phyloP scores from a whole-genome alignment of 1,140 invertebrate species.

The Papilio helenus region DNA sequence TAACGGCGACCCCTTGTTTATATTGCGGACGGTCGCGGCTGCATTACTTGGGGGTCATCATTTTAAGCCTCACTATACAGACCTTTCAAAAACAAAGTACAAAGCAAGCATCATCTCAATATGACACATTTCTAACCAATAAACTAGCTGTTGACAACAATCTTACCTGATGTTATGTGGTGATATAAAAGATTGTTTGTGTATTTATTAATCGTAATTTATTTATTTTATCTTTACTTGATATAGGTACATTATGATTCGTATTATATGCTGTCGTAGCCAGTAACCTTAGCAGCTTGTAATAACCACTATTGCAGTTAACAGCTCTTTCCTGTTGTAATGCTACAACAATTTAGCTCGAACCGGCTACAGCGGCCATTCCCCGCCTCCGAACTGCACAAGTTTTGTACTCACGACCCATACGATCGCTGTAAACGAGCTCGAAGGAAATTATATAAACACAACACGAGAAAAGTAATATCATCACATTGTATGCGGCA shows the following conservation, averaged over 20 bases:
- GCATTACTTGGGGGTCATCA: background rate
- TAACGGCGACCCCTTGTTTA: background rate
- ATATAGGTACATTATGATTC: background rate
- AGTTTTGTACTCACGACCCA: background rate
- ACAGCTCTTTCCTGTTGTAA: conserved; percentile 7
- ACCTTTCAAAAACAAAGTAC: background rate
- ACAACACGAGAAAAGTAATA: background rate
- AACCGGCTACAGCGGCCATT: background rate
- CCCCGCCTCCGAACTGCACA: background rate
- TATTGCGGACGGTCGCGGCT: background rate
- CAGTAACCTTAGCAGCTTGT: background rate
- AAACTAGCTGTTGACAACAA: too few species aligned
- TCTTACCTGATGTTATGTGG: too few species aligned
- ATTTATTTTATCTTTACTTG: too few species aligned
- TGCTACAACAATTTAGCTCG: conserved; percentile 1
- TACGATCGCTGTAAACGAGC: background rate
- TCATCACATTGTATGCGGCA: background rate
- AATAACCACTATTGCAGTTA: background rate
- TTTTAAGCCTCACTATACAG: background rate
- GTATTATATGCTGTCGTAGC: background rate
- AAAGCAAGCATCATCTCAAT: background rate
- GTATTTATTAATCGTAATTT: too few species aligned
- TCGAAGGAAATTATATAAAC: conserved; percentile 9
- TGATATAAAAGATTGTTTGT: too few species aligned
- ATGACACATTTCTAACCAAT: background rate